These are phyloP conservation scores for Hiodon alosoides DNA, from an alignment of 2,113 vertebrate genomes.

Conservation along the genomic window DNA sequence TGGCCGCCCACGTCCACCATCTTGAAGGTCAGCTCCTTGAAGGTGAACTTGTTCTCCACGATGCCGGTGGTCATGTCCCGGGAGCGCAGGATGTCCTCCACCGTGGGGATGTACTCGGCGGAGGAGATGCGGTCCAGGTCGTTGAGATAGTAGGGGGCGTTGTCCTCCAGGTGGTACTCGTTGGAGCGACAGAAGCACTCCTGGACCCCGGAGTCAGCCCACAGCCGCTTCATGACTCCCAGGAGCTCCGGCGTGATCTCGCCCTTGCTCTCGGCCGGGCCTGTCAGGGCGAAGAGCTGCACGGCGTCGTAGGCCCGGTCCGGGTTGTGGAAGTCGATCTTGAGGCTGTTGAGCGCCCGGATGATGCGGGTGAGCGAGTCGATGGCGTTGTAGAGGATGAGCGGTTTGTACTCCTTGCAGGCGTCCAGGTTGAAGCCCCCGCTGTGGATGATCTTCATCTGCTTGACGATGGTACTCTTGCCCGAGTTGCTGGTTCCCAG, in stretches of 20 bases:
- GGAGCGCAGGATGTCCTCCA: conserved; percentile 96
- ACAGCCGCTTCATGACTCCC: conserved; percentile 94
- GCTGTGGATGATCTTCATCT: conserved; percentile 99
- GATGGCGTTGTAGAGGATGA: conserved; percentile 97
- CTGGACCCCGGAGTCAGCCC: conserved; percentile 90
- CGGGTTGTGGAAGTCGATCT: conserved; percentile 95
- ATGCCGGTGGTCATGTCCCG: conserved; percentile 99
- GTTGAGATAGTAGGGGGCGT: conserved; percentile 94
- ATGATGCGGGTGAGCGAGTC: conserved; percentile 98
- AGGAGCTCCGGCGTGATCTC: conserved; percentile 91
- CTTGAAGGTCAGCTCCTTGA: conserved; percentile 99
- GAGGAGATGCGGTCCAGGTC: conserved; percentile 95
- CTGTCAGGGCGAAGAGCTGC: conserved; percentile 94
- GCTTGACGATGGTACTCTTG: conserved; percentile 98
- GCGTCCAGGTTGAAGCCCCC: conserved; percentile 96
- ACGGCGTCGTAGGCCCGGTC: conserved; percentile 95
- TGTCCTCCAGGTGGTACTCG: conserved; percentile 98
- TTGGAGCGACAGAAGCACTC: conserved; percentile 95
- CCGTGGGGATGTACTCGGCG: conserved; percentile 88
- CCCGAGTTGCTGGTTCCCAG: conserved; percentile 98
- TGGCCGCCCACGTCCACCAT: conserved; percentile 99
- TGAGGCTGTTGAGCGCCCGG: conserved; percentile 86
- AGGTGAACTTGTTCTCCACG: conserved; percentile 99
- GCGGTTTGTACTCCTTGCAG: conserved; percentile 95
- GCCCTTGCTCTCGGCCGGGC: conserved; percentile 93